Evolutionary conservation across 2,797 vertebrate species (phyloP), one percentile per base, ranked within the genome.

Genomic region (Adelosebastes latens): DNA sequence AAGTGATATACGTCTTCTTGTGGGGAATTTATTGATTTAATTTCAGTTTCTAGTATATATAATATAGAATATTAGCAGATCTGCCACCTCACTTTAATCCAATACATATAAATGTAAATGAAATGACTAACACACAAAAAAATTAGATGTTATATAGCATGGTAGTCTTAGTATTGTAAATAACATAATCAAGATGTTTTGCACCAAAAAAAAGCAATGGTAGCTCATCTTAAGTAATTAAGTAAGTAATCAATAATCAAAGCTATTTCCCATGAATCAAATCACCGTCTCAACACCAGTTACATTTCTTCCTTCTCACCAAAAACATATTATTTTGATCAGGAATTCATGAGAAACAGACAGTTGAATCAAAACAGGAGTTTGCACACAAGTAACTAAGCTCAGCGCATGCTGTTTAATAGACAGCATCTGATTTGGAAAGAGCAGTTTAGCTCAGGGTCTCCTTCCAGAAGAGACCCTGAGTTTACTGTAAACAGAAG

Each of bases 401-500:
- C 52, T 88, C 42, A 72, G 85, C 80, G 34, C 71, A 63, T 70
- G 46, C 14, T 80, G 42, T 72, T 75, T 61, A 25, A 65, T 58
- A 58, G 52, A 39, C 10, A 75, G 52, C 64, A 78, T 13, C 55
- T 83, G 72, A 80, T 49, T 58, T 80, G 77, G 68, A 86, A 87
- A 24, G 68, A 80, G 53, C 78, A 69, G 71, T 83, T 84, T 72
- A 86, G 65, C 82, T n/a, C n/a, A n/a, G n/a, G n/a, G n/a, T n/a
- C n/a, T 87, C 36, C 74, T 83, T 81, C 64, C 46, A 82, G 72
- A 79, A 59, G 78, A 87, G 77, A 80, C 20, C 68, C 74, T 18
- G 18, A 89, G 91, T 95, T 96, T 94, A 96, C 94, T 77, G 94
- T 96, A 95, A 96, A 95, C 94, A 93, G 67, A 32, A 69, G 67